phyloP scores from a whole-genome alignment of 2,888 invertebrate genomes.

The Zaprionus bogoriensis region DNA sequence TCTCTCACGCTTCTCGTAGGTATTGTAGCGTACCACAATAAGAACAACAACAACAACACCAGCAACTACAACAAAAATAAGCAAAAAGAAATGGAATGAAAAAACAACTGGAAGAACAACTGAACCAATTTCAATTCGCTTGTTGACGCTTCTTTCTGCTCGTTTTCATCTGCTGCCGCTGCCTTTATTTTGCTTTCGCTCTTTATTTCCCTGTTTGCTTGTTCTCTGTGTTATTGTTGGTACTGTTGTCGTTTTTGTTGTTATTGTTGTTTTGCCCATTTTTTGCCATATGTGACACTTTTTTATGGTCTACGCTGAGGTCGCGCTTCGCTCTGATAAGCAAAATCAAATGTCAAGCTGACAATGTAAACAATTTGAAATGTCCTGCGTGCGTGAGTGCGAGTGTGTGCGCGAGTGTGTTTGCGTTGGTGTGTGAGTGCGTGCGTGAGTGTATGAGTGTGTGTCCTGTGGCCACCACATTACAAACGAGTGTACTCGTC shows the following conservation, averaged over 20 bases:
- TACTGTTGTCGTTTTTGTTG: background rate
- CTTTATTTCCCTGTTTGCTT: background rate
- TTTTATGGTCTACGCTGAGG: conserved; percentile 56
- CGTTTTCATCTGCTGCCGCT: background rate
- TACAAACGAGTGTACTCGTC: conserved; percentile 33
- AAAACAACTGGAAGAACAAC: conserved; percentile 14
- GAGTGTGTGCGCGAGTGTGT: conserved; percentile 4
- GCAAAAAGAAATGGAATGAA: too few species aligned
- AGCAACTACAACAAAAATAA: conserved; percentile 7
- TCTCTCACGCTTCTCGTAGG: background rate
- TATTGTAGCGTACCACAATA: background rate
- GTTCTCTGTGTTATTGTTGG: background rate
- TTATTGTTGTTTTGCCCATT: background rate
- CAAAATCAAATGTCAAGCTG: conserved; percentile 73
- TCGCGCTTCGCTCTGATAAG: conserved; percentile 57
- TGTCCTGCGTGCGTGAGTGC: conserved; percentile 27
- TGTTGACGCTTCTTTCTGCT: conserved; percentile 37
- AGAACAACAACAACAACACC: background rate
- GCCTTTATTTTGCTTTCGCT: background rate
- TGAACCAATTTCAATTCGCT: conserved; percentile 31
- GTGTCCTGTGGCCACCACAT: conserved; percentile 41
- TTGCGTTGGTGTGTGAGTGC: conserved; percentile 7
- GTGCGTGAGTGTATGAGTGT: background rate
- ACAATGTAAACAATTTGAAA: conserved; percentile 70
- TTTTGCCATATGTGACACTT: conserved; percentile 53